Evolutionary conservation across 2,113 vertebrate genomes (phyloP).

Genomic region (Psammodynastes pulverulentus): DNA sequence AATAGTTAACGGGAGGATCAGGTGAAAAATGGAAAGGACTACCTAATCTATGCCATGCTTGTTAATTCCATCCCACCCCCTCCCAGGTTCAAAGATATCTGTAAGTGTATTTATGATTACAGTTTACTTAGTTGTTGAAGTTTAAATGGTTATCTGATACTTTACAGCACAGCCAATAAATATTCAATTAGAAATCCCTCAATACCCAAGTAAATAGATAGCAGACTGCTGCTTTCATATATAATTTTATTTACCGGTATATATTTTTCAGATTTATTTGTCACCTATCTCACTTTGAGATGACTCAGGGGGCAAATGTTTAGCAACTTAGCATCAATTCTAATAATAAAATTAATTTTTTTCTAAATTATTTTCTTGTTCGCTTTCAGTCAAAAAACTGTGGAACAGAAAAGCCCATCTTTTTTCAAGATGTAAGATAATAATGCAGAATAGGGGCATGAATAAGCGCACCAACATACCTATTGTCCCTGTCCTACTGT

Average conservation of each 20-base stretch:
- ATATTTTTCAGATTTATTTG: background rate
- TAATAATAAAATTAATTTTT: background rate
- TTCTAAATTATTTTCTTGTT: background rate
- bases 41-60: background rate
- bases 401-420: background rate
- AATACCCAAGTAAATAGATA: background rate
- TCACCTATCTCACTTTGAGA: background rate
- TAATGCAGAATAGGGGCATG: background rate
- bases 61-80: background rate
- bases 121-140: background rate
- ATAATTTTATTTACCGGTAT: background rate
- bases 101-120: background rate
- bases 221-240: background rate
- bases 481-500: too few species aligned
- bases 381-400: background rate
- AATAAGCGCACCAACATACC: too few species aligned
- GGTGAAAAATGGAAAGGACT: background rate
- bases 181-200: background rate
- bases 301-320: background rate
- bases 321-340: background rate
- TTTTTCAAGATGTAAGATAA: background rate
- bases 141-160: background rate
- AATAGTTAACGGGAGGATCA: background rate
- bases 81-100: background rate
- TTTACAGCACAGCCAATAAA: background rate